These are phyloP conservation scores for Grantiella picta DNA, from an alignment of 2,113 vertebrate genomes.

Conservation along the genomic window DNA sequence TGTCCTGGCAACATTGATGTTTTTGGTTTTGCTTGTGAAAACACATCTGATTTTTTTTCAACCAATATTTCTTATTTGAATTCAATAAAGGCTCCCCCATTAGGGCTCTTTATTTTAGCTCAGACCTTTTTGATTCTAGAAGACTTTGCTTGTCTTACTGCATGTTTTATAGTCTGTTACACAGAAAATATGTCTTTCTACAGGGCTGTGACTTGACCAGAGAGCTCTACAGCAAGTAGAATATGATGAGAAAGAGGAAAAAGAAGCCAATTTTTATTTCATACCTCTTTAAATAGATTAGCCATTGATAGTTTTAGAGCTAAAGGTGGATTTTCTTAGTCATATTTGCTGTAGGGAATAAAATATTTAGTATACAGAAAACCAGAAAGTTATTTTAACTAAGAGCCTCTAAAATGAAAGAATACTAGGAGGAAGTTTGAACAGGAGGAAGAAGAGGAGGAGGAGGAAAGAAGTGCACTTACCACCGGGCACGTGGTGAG, in stretches of 20 bases:
- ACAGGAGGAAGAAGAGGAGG: background rate
- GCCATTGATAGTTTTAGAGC: background rate
- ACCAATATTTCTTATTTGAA: background rate
- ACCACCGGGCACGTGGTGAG: rapidly evolving
- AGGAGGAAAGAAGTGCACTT: background rate
- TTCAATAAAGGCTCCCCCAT: background rate
- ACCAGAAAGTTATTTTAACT: background rate
- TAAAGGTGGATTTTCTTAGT: background rate
- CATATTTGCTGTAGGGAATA: background rate
- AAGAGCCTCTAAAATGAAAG: background rate
- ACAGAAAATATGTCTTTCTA: background rate
- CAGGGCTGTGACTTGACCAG: background rate
- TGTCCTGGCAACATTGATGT: background rate
- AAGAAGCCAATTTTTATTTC: background rate
- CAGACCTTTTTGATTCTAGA: background rate
- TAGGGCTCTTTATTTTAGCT: background rate
- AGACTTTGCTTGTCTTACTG: background rate
- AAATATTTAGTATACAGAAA: background rate
- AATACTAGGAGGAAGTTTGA: background rate
- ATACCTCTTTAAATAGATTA: background rate
- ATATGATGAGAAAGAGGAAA: background rate
- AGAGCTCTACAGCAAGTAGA: background rate
- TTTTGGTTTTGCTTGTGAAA: background rate
- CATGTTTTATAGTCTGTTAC: background rate
- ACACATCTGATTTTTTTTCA: background rate